Evolutionary conservation across 1,140 invertebrate species (phyloP).

Genomic region (Platyscapa corneri): DNA sequence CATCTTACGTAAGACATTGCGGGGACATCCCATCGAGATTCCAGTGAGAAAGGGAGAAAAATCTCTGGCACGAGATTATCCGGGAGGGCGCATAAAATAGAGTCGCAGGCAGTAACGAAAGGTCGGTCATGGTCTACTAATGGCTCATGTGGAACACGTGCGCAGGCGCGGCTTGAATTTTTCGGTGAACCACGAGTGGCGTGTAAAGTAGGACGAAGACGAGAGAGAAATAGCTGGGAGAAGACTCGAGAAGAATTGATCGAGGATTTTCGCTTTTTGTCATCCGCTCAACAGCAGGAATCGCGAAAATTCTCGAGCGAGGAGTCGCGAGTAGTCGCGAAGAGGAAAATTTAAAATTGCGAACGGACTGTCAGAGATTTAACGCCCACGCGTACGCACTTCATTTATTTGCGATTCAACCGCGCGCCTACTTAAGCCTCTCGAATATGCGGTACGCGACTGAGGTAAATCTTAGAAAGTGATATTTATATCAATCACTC

Average conservation of each 20-base stretch:
- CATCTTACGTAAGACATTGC: slow-evolving; percentile 22
- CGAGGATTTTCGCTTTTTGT: neutral
- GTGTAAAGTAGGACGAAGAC: slow-evolving; percentile 22
- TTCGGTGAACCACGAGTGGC: neutral
- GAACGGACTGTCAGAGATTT: too few species aligned
- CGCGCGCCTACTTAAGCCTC: too few species aligned
- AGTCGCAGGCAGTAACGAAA: slow-evolving; percentile 1
- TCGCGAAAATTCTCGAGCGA: neutral
- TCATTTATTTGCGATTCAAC: too few species aligned
- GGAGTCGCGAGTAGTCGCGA: too few species aligned
- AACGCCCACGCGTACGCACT: too few species aligned
- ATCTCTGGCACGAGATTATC: slow-evolving; percentile 25
- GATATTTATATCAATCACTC: slow-evolving; percentile 13
- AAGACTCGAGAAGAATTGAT: slow-evolving; percentile 1
- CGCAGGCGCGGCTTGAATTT: neutral
- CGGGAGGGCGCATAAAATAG: slow-evolving; percentile 19
- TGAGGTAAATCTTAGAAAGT: too few species aligned
- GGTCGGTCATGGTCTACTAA: slow-evolving; percentile 29
- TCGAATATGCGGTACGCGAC: too few species aligned
- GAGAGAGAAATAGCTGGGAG: slow-evolving; percentile 1
- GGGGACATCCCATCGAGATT: neutral
- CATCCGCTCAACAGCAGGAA: neutral
- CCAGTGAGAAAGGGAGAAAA: neutral
- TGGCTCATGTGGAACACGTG: neutral
- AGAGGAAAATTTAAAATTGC: too few species aligned